Base-by-base conservation (phyloP, 2,888 invertebrate species). In the Nomada hirtipes region DNA sequence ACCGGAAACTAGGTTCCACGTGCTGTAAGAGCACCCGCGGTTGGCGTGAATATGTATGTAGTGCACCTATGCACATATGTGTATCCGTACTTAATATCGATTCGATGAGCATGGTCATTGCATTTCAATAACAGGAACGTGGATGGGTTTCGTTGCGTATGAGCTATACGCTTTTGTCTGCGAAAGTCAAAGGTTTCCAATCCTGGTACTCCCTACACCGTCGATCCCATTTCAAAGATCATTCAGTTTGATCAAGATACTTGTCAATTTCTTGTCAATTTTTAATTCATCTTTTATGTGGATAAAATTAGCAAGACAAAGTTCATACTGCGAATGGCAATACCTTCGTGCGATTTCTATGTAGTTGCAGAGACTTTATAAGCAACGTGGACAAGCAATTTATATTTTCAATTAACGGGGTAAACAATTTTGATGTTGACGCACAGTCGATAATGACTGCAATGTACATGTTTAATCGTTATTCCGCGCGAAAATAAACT, bases 71-170 rank as follows among this genome's bases (percentile, higher is more conserved):
- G 82, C 76, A 72, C 77, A 59, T 77, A 77, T 70, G 81, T 79
- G 81, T 85, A 81, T 77, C 82, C 76, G 83, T 79, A 85, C 87
- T 87, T 90, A 83, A 86, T 90, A 92, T 92, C 90, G 92, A 91
- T 92, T 91, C 87, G 86, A 86, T 86, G 89, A 88, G 88, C 89
- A 90, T 90, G 90, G 90, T 88, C 89, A 90, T 87, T 86, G 90
- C 91, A 91, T 91, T 92, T 92, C 91, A 91, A 92, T 91, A 91
- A 91, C 90, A 85, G 83, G 82, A 81, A 81, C 83, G 75, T 75
- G 76, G 83, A 74, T 86, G 78, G 83, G 72, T 80, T 83, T 71
- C 76, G 72, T 81, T 79, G 64, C 60, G 65, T 69, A 67, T 52
- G 47, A 57, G 42, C 71, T 64, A 55, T 64, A 70, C 69, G 78